phyloP scores from a whole-genome alignment of 2,888 invertebrate genomes.

The Smittia aterrima region DNA sequence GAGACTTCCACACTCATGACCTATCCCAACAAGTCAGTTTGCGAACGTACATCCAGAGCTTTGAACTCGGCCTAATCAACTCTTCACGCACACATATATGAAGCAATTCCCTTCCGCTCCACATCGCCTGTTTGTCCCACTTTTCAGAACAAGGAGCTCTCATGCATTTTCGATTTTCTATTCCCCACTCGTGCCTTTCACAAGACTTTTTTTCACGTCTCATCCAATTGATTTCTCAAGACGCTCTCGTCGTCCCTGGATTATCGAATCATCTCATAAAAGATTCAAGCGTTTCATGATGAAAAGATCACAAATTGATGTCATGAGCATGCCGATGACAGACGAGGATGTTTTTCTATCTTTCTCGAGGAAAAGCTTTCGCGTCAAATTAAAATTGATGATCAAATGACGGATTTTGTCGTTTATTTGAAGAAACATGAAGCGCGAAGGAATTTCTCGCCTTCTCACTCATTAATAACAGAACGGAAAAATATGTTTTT shows the following conservation, averaged over 20 bases:
- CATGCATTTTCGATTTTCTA: background rate
- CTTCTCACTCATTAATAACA: background rate
- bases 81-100: background rate
- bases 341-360: background rate
- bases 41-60: background rate
- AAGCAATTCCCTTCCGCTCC: background rate
- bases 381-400: background rate
- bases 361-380: background rate
- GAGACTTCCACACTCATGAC: background rate
- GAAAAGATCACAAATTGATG: background rate
- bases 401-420: background rate
- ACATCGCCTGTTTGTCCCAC: background rate
- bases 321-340: conserved; percentile 7
- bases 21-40: background rate
- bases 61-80: conserved; percentile 17
- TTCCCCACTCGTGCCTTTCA: background rate
- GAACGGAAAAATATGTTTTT: background rate
- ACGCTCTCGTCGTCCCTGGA: no score
- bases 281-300: background rate
- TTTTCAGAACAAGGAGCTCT: background rate
- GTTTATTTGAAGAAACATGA: background rate
- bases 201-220: no score
- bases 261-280: no score
- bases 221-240: no score
- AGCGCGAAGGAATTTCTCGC: background rate